phyloP scores from a whole-genome alignment of 2,888 invertebrate genomes.

The Cheilosia urbana region DNA sequence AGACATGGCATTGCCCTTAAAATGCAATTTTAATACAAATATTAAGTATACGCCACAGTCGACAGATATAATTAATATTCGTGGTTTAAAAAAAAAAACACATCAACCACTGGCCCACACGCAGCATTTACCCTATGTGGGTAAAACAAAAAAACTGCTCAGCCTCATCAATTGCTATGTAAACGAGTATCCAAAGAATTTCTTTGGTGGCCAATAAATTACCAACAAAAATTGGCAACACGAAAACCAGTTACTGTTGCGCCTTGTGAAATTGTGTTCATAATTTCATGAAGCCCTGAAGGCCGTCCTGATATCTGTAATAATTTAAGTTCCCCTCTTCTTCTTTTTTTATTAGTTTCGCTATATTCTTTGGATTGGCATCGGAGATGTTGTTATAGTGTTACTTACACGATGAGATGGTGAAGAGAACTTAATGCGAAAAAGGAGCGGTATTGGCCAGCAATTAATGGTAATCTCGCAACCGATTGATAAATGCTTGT shows the following conservation, averaged over 20 bases:
- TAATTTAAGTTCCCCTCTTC: slow-evolving; percentile 3
- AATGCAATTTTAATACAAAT: neutral
- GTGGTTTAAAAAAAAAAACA: too few species aligned
- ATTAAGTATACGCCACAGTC: neutral
- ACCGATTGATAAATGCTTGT: slow-evolving; percentile 59
- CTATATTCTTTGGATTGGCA: slow-evolving; percentile 26
- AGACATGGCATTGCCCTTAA: too few species aligned
- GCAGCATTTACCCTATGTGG: slow-evolving; percentile 1
- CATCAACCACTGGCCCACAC: neutral
- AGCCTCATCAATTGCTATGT: slow-evolving; percentile 40
- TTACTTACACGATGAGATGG: slow-evolving; percentile 24
- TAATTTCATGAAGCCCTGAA: slow-evolving; percentile 68
- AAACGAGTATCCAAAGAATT: slow-evolving; percentile 58
- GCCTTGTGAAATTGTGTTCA: slow-evolving; percentile 64
- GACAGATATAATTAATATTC: too few species aligned
- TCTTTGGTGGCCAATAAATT: slow-evolving; percentile 27
- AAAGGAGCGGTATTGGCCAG: slow-evolving; percentile 64
- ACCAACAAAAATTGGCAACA: slow-evolving; percentile 10
- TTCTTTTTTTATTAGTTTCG: slow-evolving; percentile 3
- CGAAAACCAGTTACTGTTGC: slow-evolving; percentile 65
- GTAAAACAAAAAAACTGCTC: slow-evolving; percentile 4
- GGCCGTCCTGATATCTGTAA: slow-evolving; percentile 57
- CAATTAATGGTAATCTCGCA: slow-evolving; percentile 37
- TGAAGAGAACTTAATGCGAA: slow-evolving; percentile 30
- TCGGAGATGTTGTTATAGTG: slow-evolving; percentile 14